A percentile compares a stretch with the other conserved stretches of the same genome.
phyloP scores from a whole-genome alignment of 2,113 vertebrate species.

The Seriola aureovittata region DNA sequence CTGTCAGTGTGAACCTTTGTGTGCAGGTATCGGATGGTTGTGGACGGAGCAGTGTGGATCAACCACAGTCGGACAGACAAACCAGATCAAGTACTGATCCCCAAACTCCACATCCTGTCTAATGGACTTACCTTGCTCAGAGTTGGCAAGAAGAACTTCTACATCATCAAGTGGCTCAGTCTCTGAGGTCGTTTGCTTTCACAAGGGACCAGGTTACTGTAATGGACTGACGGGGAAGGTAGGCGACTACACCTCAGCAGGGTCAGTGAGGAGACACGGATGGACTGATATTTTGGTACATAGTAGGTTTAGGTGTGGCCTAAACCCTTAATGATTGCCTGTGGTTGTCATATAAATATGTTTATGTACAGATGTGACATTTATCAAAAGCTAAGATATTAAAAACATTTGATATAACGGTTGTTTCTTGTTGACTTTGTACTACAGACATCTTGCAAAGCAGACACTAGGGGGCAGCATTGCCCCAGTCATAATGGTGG shows the following conservation, averaged over 20 bases:
- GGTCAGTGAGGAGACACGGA: conserved; percentile 21
- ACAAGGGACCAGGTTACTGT: neutral
- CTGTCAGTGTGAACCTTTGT: conserved; percentile 1
- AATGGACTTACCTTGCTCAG: conserved; percentile 93
- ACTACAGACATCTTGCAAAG: neutral
- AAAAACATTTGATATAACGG: conserved; percentile 53
- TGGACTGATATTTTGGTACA: conserved; percentile 22
- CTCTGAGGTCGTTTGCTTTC: conserved; percentile 66
- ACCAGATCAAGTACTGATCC: conserved; percentile 90
- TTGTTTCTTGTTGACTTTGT: conserved; percentile 36
- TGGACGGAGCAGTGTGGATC: conserved; percentile 91
- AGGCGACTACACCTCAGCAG: conserved; percentile 37
- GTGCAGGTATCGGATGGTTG: conserved; percentile 91
- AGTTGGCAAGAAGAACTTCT: conserved; percentile 95
- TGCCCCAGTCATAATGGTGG: conserved; percentile 20
- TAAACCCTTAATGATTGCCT: neutral
- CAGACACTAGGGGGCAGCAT: conserved; percentile 68
- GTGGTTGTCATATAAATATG: conserved; percentile 36
- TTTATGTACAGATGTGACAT: conserved; percentile 55
- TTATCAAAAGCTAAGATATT: conserved; percentile 51
- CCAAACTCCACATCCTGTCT: conserved; percentile 91
- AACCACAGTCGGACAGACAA: conserved; percentile 89
- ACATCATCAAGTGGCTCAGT: conserved; percentile 94
- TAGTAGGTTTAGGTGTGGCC: neutral
- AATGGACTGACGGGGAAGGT: conserved; percentile 52